Conservation (phyloP, 2,113 vertebrate genomes). For the Pterocles gutturalis region DNA sequence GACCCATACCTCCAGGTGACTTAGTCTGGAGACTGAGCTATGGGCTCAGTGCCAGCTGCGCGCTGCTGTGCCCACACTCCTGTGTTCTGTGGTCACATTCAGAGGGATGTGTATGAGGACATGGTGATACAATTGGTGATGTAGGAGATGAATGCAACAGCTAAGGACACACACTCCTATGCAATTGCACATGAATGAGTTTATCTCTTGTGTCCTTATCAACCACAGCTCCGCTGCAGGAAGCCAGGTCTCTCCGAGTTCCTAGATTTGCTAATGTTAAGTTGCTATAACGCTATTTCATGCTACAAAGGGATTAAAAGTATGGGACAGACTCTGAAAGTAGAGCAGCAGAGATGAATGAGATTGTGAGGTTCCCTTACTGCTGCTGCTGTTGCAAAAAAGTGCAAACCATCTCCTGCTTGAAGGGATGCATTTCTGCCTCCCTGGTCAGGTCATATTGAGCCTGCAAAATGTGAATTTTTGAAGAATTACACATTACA, state of each 20-base stretch:
- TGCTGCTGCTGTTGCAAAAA: neutral
- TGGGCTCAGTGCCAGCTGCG: neutral
- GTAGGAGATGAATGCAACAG: neutral
- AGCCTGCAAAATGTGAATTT: neutral
- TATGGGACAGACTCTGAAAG: neutral
- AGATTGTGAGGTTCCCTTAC: neutral
- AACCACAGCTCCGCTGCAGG: neutral
- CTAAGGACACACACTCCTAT: rapidly evolving
- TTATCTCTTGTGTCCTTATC: neutral
- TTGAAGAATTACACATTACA: neutral
- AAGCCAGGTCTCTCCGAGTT: neutral
- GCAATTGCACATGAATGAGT: rapidly evolving
- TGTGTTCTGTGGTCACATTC: neutral
- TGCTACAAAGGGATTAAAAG: neutral
- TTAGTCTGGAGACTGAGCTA: neutral
- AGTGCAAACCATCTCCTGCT: neutral
- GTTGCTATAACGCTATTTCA: neutral
- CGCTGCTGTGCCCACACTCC: neutral
- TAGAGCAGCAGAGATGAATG: neutral
- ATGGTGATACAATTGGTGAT: neutral
- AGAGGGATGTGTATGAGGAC: rapidly evolving
- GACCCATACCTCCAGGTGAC: neutral
- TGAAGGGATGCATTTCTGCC: neutral
- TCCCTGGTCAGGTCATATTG: rapidly evolving
- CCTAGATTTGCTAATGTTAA: neutral